These are phyloP conservation scores for Leptinotarsa haldemani DNA, from an alignment of 2,888 invertebrate species.

Conservation along the genomic window DNA sequence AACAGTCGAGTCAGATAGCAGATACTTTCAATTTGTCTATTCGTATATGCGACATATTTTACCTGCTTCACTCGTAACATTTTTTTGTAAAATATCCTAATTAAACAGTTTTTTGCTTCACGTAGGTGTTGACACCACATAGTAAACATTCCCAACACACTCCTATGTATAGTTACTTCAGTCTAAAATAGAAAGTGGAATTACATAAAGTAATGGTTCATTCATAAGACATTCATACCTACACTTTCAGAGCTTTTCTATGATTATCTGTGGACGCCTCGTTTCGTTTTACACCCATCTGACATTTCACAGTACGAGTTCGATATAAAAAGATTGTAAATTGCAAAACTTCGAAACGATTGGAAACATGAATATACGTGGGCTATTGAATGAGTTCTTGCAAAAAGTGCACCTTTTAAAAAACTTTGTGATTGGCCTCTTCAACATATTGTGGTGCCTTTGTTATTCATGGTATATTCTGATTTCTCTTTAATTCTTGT, in stretches of 20 bases:
- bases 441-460: no score
- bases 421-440: no score
- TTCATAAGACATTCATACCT: conserved; percentile 45
- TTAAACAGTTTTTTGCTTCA: conserved; percentile 5
- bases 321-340: background rate
- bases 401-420: no score
- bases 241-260: conserved; percentile 34
- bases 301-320: background rate
- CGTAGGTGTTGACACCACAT: conserved; percentile 26
- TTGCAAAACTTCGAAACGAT: background rate
- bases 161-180: conserved; percentile 38
- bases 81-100: background rate
- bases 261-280: conserved; percentile 21
- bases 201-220: conserved; percentile 51
- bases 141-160: conserved; percentile 28
- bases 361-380: no score
- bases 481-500: no score
- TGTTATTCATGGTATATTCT: no score
- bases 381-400: no score
- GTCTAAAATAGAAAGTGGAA: conserved; percentile 50
- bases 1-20: background rate
- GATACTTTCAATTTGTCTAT: no score
- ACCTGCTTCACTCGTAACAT: background rate
- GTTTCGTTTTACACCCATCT: conserved; percentile 24
- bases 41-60: background rate